Conservation (phyloP, 2,113 vertebrate genomes). For the Peromyscus polionotus region DNA sequence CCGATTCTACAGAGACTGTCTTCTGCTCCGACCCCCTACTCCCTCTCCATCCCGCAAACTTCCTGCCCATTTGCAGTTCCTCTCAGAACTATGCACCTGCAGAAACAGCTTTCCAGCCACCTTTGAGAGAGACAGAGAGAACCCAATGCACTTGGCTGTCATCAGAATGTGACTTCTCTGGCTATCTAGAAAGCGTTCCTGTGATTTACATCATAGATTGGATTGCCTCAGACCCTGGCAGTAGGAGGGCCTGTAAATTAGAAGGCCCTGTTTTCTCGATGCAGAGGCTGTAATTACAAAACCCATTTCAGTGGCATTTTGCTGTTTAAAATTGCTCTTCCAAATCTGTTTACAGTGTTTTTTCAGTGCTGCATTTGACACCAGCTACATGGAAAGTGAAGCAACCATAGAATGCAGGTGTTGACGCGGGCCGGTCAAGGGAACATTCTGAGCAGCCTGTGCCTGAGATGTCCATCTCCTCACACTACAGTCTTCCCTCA, state of each 20-base stretch:
- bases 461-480: not conserved
- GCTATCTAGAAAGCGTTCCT: not conserved
- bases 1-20: not conserved
- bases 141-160: not conserved
- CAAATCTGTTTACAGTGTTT: constrained; percentile 52
- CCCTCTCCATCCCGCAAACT: not conserved
- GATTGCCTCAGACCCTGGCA: constrained; percentile 35
- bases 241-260: constrained; percentile 63
- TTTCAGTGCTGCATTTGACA: constrained; percentile 8
- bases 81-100: constrained; percentile 5
- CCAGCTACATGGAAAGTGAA: not conserved
- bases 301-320: constrained; percentile 69
- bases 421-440: not conserved
- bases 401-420: not conserved
- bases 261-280: constrained; percentile 56
- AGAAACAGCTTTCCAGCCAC: constrained; percentile 19
- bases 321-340: constrained; percentile 68
- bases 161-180: constrained; percentile 1
- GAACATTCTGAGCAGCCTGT: not conserved
- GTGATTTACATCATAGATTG: constrained; percentile 61
- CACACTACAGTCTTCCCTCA: not conserved
- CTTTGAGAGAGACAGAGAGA: not conserved
- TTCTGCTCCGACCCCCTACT: too few species aligned
- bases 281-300: constrained; percentile 71
- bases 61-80: not conserved